Evolutionary conservation across 1,140 invertebrate genomes (phyloP).

Genomic region (Muscidifurax raptorellus): DNA sequence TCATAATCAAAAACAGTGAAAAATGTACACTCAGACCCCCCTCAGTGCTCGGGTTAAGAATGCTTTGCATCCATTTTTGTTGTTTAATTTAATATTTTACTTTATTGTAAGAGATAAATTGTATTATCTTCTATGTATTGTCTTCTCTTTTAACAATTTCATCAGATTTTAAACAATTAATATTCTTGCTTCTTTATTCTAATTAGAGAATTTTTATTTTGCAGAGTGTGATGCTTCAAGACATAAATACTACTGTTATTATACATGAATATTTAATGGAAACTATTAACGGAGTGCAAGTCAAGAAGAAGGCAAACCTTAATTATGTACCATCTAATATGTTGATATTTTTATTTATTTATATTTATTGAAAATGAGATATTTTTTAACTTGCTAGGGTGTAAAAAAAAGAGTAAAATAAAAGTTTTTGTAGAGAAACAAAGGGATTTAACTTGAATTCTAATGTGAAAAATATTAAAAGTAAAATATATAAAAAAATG

Average conservation of each 20-base stretch:
- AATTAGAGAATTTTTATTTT: slow-evolving; percentile 53
- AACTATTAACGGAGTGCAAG: slow-evolving; percentile 99
- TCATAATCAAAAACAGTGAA: too few relatives aligned
- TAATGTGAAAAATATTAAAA: neutral
- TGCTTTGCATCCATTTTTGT: neutral
- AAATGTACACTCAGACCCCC: too few relatives aligned
- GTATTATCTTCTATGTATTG: too few relatives aligned
- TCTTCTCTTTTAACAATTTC: too few relatives aligned
- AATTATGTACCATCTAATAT: slow-evolving; percentile 92
- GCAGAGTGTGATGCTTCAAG: slow-evolving; percentile 98
- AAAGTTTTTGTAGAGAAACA: slow-evolving; percentile 48
- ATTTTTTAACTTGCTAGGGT: slow-evolving; percentile 47
- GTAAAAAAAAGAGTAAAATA: slow-evolving; percentile 49
- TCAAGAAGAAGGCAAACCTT: slow-evolving; percentile 99
- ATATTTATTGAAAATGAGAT: slow-evolving; percentile 53
- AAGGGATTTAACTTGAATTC: neutral
- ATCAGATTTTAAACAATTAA: too few relatives aligned
- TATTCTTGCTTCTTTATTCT: too few relatives aligned
- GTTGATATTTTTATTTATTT: slow-evolving; percentile 32
- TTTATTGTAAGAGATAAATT: too few relatives aligned
- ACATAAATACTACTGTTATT: slow-evolving; percentile 92
- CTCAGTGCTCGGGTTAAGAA: too few relatives aligned
- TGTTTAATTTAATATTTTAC: too few relatives aligned
- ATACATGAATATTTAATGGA: slow-evolving; percentile 99
- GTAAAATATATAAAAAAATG: slow-evolving; percentile 19